Base-by-base conservation (phyloP, 1,140 invertebrate genomes). In the Plectrocnemia conspersa region DNA sequence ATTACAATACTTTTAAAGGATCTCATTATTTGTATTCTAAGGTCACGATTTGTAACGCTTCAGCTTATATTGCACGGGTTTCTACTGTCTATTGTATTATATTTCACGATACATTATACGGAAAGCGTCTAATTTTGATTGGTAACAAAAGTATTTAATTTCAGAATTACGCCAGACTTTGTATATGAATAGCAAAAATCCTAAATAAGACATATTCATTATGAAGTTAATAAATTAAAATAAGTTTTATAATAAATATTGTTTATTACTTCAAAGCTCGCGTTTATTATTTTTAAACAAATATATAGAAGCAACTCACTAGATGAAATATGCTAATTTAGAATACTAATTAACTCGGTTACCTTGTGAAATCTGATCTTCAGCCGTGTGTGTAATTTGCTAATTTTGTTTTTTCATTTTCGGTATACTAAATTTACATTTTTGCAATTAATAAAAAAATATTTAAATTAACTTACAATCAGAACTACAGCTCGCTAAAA, bases 401-500 rank as follows among this genome's bases (percentile, higher is more conserved):
- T 32, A 32, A 9, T 9, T n/a, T 32, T 32, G 7, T 32, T 32
- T 32, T 9, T n/a, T 32, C 6, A 44, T 22, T 10, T 16, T 5
- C 11, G 21, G 9, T 19, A 44, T 22, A 32, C n/a, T 9, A 32
- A 32, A 32, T 32, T 15, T 40, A 19, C 6, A 6, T 25, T 45
- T 45, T 5, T 45, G 11, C 7, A 45, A n/a, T 23, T 25, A 45
- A 11, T 33, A 48, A 33, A 50, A 50, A 45, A 25, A 19, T 16
- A 54, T 35, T 7, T 11, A 9, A 33, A 18, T n/a, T 10, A 25
- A 52, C 36, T 50, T 45, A 61, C 60, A 40, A 40, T 62, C 60
- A 33, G 60, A 62, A 44, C 56, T 59, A 38, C 60, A 58, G 32
- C 56, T 59, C 15, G 60, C 60, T 16, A 62, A 38, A 9, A 62